Evolutionary conservation across 2,797 vertebrate species (phyloP).

Genomic region (Scleropages formosus): DNA sequence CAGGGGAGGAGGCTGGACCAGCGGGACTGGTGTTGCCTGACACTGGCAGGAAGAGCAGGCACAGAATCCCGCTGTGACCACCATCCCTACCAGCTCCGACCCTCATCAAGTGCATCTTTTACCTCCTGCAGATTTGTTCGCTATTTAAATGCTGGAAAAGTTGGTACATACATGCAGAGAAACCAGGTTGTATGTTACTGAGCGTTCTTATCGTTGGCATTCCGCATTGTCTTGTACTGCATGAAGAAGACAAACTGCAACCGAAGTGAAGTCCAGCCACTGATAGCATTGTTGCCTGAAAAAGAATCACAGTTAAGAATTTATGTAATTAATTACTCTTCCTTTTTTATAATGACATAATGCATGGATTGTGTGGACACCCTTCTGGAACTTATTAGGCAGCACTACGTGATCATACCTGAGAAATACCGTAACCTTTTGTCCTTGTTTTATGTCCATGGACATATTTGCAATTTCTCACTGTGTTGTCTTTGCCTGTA

Average conservation of each 20-base stretch:
- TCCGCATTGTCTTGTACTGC: neutral
- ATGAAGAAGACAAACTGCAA: constrained; percentile 15
- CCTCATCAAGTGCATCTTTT: constrained; percentile 17
- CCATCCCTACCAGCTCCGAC: neutral
- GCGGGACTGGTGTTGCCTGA: constrained; percentile 21
- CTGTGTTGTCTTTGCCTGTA: no score
- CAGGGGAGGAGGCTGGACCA: constrained; percentile 18
- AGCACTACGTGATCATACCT: no score
- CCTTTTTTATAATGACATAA: no score
- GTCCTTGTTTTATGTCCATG: no score
- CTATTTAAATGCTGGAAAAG: constrained; percentile 4
- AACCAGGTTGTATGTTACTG: constrained; percentile 2
- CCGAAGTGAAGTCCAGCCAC: neutral
- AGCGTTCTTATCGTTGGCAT: constrained; percentile 1
- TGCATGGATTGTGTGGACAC: neutral
- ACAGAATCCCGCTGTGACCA: constrained; percentile 4
- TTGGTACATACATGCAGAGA: constrained; percentile 5
- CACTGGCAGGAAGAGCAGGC: neutral
- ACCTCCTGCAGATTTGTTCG: neutral
- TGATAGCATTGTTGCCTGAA: constrained; percentile 24
- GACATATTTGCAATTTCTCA: no score
- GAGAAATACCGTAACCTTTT: no score
- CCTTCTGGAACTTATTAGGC: neutral
- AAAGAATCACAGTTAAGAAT: neutral
- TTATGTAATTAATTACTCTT: neutral